Base-by-base conservation (phyloP, 2,888 invertebrate genomes). In the Agriopis leucophaearia region DNA sequence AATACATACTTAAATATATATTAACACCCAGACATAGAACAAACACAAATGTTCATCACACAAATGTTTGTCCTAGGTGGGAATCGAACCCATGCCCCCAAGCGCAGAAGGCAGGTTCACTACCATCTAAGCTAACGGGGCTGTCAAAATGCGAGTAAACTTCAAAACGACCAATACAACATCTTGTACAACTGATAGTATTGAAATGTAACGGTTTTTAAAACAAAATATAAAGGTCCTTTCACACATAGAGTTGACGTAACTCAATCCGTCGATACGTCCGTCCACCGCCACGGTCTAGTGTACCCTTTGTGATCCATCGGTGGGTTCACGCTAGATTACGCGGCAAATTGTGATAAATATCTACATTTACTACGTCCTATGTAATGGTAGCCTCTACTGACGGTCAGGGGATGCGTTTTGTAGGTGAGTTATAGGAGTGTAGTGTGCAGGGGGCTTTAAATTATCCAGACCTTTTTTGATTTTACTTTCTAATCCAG, bases 281-380 rank as follows among this genome's bases (percentile, higher is more conserved):
- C 74, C 74, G 70, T 27, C 55, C 35, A 62, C 72, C 74, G 79
- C 66, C 71, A 79, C 80, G 83, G 79, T 76, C 78, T 74, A 71
- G 69, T 65, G 70, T 79, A 79, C 77, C 76, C 80, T 80, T 80
- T 79, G 81, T 81, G 81, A 82, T 82, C 78, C 80, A 84, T 80
- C 77, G 81, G 72, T 69, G 55, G 73, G 75, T 84, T 81, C 78
- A 85, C 84, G 86, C 76, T 82, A 84, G 81, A 86, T 88, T 88
- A 81, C 77, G 70, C 83, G 77, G 79, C 83, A 86, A 86, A 87
- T 87, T 88, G 85, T 85, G 85, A 88, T 85, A 84, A 84, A 83
- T 84, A 83, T 81, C 80, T 78, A 78, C 58, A 70, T 70, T 68
- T 57, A 38, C 48, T 54, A 36, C 44, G 59, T 59, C 48, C 58